Base-by-base conservation (phyloP, 2,797 vertebrate genomes). In the Eulemur rubriventer region DNA sequence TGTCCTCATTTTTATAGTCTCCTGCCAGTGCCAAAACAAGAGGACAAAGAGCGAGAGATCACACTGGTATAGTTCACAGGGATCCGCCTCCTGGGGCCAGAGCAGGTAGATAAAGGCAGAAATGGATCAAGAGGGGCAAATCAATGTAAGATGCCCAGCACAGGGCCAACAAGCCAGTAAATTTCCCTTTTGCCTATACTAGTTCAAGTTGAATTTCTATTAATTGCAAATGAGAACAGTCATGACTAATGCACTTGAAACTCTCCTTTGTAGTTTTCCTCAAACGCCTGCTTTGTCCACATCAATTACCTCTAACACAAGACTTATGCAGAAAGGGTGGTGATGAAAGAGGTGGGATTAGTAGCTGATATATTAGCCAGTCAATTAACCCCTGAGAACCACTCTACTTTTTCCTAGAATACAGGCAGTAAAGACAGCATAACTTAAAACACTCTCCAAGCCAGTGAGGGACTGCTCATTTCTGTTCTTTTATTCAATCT, bases 401-500 rank as follows among this genome's bases (percentile, higher is more conserved):
- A 70, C 2, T 43, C 12, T 46, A 33, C 41, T 72, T 81, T 72
- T 81, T 63, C 52, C 22, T 30, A 26, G 67, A 73, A 95, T 70
- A 61, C 4, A 63, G 11, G 2, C 18, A 57, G 18, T 83, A 92
- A 65, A 75, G 90, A 79, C 0, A 48, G 33, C 26, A 43, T 12
- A 3, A 55, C 10, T 86, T 86, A 72, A 95, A 83, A 70, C 22
- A 17, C 20, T 70, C n/a, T 48, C 33, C 52, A 80, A 92, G 26
- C 22, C n/a, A 52, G 46, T 46, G 41, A 91, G 73, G 82, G 16
- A 83, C 9, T 84, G 38, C 7, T 88, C 26, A 43, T 90, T 90
- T 96, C 85, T 90, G 38, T 41, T 81, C 20, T 95, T 88, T 91
- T 65, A 76, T n/a, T 90, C 81, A 90, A 35, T 20, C 11, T 26